Evolutionary conservation across 2,113 vertebrate genomes (phyloP).

Genomic region (Larimichthys polyactis): DNA sequence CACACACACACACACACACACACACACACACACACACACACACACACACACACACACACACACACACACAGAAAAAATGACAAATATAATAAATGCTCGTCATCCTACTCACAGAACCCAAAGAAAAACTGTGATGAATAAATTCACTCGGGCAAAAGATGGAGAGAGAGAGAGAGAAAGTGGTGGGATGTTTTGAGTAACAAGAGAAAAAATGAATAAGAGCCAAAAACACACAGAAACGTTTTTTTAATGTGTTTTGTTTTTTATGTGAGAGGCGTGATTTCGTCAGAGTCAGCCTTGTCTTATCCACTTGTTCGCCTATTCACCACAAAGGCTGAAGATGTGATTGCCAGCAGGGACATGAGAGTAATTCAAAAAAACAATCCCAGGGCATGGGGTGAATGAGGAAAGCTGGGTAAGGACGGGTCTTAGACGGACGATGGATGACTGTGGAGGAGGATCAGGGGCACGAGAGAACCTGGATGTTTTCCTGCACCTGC

Average conservation of each 20-base stretch:
- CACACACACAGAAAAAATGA: slow-evolving; percentile 13
- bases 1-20: not conserved
- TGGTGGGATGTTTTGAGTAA: slow-evolving; percentile 9
- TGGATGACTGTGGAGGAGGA: slow-evolving; percentile 24
- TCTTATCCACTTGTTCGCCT: slow-evolving; percentile 5
- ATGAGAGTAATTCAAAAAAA: slow-evolving; percentile 48
- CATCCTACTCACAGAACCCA: slow-evolving; percentile 12
- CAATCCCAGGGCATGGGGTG: slow-evolving; percentile 16
- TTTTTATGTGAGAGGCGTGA: slow-evolving; percentile 2
- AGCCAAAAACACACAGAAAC: slow-evolving; percentile 1
- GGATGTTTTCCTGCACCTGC: slow-evolving; percentile 49
- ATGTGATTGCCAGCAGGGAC: slow-evolving; percentile 19
- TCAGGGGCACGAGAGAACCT: not conserved
- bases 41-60: not conserved
- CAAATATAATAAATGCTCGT: slow-evolving; percentile 28
- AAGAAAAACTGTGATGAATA: slow-evolving; percentile 14
- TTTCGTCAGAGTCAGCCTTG: slow-evolving; percentile 22
- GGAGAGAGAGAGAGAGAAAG: not conserved
- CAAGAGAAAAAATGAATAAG: slow-evolving; percentile 11
- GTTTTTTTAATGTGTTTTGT: not conserved
- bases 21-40: not conserved
- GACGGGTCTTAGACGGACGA: not conserved
- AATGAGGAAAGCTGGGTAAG: slow-evolving; percentile 22
- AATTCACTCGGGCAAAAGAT: slow-evolving; percentile 1
- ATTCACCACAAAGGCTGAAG: slow-evolving; percentile 18